Evolutionary conservation across 2,888 invertebrate genomes (phyloP).

Genomic region (Scaptomyza flava): DNA sequence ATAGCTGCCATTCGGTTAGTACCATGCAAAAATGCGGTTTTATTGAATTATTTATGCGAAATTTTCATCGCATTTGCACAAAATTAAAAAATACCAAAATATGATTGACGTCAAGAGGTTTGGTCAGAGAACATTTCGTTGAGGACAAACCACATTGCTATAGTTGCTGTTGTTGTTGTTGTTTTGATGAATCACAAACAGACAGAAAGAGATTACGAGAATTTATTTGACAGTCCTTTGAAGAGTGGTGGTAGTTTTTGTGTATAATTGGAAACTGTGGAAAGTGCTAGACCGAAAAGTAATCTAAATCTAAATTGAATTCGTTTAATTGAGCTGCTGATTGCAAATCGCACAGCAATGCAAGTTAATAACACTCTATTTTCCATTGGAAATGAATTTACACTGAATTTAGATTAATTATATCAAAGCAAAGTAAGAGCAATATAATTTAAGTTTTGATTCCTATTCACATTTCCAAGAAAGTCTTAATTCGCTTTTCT

Average conservation of each 20-base stretch:
- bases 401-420: not conserved
- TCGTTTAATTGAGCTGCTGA: conserved; percentile 5
- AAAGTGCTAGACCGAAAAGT: not conserved
- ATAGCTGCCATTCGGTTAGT: not conserved
- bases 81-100: conserved; percentile 54
- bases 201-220: not conserved
- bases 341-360: not conserved
- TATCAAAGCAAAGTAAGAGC: not conserved
- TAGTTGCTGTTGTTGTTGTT: not conserved
- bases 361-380: not conserved
- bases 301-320: conserved; percentile 11
- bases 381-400: not conserved
- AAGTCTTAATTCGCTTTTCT: not conserved
- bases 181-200: conserved; percentile 6
- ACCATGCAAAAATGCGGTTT: conserved; percentile 47
- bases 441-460: not conserved
- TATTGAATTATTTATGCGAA: conserved; percentile 48
- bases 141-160: not conserved
- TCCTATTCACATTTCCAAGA: not conserved
- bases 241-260: not conserved
- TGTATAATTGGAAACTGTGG: conserved; percentile 10
- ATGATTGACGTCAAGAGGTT: conserved; percentile 55
- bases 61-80: conserved; percentile 4
- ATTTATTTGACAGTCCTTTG: conserved; percentile 8
- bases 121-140: conserved; percentile 1